Evolutionary conservation across 2,113 vertebrate genomes (phyloP).

Genomic region (Caranx ignobilis): DNA sequence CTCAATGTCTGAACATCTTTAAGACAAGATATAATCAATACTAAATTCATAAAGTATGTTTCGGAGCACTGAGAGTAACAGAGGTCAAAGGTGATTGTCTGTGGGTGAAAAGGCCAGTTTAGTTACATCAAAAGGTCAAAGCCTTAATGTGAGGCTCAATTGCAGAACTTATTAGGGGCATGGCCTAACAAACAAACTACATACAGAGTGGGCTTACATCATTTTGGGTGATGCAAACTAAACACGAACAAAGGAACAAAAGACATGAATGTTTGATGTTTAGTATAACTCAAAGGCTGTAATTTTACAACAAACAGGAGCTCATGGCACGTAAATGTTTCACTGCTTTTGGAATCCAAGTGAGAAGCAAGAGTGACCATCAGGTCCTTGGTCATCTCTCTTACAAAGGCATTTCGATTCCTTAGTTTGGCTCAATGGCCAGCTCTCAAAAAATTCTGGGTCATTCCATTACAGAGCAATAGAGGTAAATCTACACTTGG

Average conservation of each 20-base stretch:
- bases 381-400: no score
- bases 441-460: no score
- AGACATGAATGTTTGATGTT: neutral
- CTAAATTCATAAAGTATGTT: constrained; percentile 66
- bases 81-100: constrained; percentile 79
- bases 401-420: no score
- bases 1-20: constrained; percentile 59
- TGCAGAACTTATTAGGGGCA: constrained; percentile 74
- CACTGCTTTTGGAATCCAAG: neutral
- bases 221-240: constrained; percentile 10
- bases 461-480: no score
- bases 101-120: constrained; percentile 81
- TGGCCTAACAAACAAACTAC: constrained; percentile 65
- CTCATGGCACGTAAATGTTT: neutral
- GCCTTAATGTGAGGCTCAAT: constrained; percentile 80
- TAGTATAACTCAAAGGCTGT: neutral
- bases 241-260: constrained; percentile 11
- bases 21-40: constrained; percentile 75
- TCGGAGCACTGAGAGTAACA: constrained; percentile 70
- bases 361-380: no score
- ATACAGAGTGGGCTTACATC: constrained; percentile 3
- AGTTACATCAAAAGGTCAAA: constrained; percentile 84
- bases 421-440: no score
- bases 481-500: no score
- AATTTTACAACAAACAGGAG: neutral